Conservation (phyloP, 2,113 vertebrate genomes). For the Peucedramus taeniatus region DNA sequence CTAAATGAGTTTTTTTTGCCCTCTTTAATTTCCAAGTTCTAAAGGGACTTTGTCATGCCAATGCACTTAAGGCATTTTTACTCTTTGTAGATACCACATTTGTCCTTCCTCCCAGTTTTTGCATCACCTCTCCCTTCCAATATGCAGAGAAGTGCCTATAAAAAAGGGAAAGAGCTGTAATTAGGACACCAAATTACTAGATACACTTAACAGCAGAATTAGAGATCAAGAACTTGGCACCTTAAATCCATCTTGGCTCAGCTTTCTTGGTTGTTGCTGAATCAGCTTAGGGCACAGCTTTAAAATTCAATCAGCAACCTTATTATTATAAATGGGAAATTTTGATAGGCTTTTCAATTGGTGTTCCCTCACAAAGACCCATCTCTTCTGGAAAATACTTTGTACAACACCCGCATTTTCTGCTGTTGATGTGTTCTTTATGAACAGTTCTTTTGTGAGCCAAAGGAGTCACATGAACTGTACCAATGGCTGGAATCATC, state of each 20-base stretch:
- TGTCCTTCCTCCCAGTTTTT: not conserved
- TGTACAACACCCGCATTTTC: not conserved
- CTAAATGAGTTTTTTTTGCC: rapidly evolving
- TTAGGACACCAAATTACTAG: not conserved
- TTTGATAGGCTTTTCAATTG: not conserved
- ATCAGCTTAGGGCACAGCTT: not conserved
- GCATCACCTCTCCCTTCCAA: not conserved
- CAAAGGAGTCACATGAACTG: not conserved
- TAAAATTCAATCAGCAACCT: not conserved
- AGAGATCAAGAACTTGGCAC: not conserved
- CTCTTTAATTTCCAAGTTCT: not conserved
- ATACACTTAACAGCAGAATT: not conserved
- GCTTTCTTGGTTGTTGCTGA: not conserved
- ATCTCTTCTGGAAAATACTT: not conserved
- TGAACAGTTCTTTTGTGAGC: not conserved
- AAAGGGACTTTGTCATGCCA: not conserved
- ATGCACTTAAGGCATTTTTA: not conserved
- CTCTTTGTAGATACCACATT: not conserved
- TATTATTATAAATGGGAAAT: not conserved
- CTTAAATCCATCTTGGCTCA: not conserved
- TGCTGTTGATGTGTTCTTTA: not conserved
- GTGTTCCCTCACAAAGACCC: not conserved
- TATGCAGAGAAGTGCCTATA: not conserved
- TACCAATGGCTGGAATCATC: not conserved
- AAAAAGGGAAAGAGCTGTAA: not conserved